Evolutionary conservation across 2,888 invertebrate genomes (phyloP), one percentile per base, ranked within the genome.

Genomic region (Ophonus ardosiacus): DNA sequence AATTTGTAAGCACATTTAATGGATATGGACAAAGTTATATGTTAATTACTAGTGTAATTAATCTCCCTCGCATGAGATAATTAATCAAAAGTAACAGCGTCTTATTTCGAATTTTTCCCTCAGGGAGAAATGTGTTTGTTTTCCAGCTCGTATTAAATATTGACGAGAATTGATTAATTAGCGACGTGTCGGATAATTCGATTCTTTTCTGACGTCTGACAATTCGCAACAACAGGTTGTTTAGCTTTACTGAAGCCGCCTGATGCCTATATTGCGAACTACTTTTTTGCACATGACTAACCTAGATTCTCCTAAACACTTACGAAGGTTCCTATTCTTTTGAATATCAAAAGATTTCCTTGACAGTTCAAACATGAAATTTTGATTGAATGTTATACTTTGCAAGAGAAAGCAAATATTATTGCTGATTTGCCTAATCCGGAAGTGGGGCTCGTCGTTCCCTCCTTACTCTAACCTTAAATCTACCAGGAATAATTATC

Each of bases 1-100:
- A 83, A 83, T 83, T 83, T 83, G 76, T 83, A 83, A 83, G 74
- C 83, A 76, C 38, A 83, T 83, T 76, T 83, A 83, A 83, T 83
- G 61, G 74, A 76, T 83, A 83, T 74, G 59, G 76, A 83, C 83
- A 83, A 83, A 83, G 83, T 83, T 83, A 83, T 83, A 83, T 83
- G 83, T 83, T 83, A 83, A 83, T 83, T 83, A 83, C 76, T 40
- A 8, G 15, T 31, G 76, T 83, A 83, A 83, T 83, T 83, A 83
- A 83, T 83, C 83, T 83, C 83, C 61, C 76, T 74, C 83, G 57
- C 83, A 18, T 76, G 40, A 83, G 63, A 83, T 83, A 76, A 83
- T 83, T 76, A 83, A 83, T 83, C 83, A 83, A 74, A 83, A 76
- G 74, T 83, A 83, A 83, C 76, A 83, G 83, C 76, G 38, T 40